Base-by-base conservation (phyloP, 2,888 invertebrate genomes). In the Tanytarsus gracilentus region DNA sequence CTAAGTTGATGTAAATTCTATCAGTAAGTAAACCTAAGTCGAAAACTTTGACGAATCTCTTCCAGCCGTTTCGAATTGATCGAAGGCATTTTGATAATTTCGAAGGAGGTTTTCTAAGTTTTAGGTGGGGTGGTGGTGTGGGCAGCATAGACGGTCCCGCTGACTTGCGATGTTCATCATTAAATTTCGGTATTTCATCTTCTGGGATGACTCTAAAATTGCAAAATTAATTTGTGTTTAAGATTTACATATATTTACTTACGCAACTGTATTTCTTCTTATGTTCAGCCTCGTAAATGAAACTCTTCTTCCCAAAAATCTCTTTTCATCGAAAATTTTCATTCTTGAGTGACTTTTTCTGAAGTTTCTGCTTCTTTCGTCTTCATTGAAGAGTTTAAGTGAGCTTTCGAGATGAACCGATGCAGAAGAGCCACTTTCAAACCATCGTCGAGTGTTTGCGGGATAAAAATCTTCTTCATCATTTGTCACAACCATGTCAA, bases 1-100 rank as follows among this genome's bases (percentile, higher is more conserved):
- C 77, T 63, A 85, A 81, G 65, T 81, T 85, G 1, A 84, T 77
- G 67, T 83, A 86, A 64, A 81, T 75, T 23, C 81, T 80, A 71
- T 86, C 85, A 63, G 73, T 77, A n/a, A 86, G 69, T 44, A 86
- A 72, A 40, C 79, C 79, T 56, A 86, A 71, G 70, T 85, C 85
- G 66, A 84, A 84, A 81, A 77, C 16, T 75, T 36, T 48, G 26
- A 50, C 21, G 18, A 60, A 50, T 26, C 39, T 33, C 4, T 26
- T 25, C 50, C 60, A 60, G 1, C 49, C 60, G 5, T 25, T 50
- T 14, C 18, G 33, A 2, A 60, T 26, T 3, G 25, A n/a, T n/a
- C n/a, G 21, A 16, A 23, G 21, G 33, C 21, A 58, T 23, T 30
- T 21, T 18, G 23, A 25, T 1, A 23, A 18, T 21, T 9, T 44